Evolutionary conservation across 2,888 invertebrate genomes (phyloP).

Genomic region (Orchestes rusci): DNA sequence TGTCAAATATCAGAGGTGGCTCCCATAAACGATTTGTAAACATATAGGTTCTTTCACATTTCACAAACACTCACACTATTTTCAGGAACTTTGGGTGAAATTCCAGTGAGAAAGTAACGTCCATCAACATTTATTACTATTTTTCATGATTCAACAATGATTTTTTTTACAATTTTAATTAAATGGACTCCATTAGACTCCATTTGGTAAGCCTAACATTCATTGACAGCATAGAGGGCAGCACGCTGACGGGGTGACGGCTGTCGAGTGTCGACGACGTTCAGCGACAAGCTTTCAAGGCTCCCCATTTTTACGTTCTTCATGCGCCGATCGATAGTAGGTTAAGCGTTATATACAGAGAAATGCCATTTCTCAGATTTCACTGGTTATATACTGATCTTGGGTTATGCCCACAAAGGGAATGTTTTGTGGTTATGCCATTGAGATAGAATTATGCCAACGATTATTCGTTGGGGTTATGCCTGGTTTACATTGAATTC

Average conservation of each 20-base stretch:
- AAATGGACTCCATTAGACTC: slow-evolving; percentile 58
- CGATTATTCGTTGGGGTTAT: too few species aligned
- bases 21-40: slow-evolving; percentile 47
- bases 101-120: slow-evolving; percentile 33
- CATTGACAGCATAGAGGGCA: slow-evolving; percentile 80
- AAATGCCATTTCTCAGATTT: too few species aligned
- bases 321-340: slow-evolving; percentile 21
- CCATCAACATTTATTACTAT: slow-evolving; percentile 46
- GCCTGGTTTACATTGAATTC: too few species aligned
- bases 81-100: slow-evolving; percentile 36
- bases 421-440: too few species aligned
- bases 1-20: slow-evolving; percentile 47
- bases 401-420: too few species aligned
- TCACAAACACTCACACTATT: slow-evolving; percentile 38
- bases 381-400: too few species aligned
- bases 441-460: too few species aligned
- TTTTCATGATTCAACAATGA: slow-evolving; percentile 44
- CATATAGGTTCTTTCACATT: slow-evolving; percentile 41
- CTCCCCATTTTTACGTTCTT: slow-evolving; percentile 16
- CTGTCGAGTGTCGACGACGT: too few species aligned
- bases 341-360: too few species aligned
- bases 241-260: slow-evolving; percentile 44
- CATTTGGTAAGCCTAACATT: slow-evolving; percentile 58
- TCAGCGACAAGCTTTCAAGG: too few species aligned
- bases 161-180: slow-evolving; percentile 58